phyloP scores from a whole-genome alignment of 1,140 invertebrate species.

The Parapsyche elsis region DNA sequence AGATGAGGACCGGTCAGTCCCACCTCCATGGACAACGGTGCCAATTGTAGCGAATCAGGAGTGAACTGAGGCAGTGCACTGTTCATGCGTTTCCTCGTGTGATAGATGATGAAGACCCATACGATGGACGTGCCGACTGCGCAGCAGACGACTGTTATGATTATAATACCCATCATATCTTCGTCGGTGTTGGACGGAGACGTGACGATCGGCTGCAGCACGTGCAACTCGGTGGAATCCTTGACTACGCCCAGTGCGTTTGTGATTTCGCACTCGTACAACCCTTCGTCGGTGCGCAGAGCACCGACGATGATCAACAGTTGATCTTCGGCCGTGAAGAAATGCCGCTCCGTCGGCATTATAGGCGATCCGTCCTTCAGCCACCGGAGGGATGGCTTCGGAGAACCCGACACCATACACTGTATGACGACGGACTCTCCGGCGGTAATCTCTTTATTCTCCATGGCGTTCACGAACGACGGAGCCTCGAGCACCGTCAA shows the following conservation, averaged over 20 bases:
- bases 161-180: constrained; percentile 84
- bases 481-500: constrained; percentile 88
- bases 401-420: constrained; percentile 87
- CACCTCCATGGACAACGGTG: constrained; percentile 59
- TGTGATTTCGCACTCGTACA: constrained; percentile 89
- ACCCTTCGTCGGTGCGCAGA: constrained; percentile 79
- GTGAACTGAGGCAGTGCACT: constrained; percentile 61
- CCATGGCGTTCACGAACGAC: constrained; percentile 85
- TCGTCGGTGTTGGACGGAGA: constrained; percentile 70
- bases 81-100: constrained; percentile 76
- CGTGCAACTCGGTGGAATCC: constrained; percentile 67
- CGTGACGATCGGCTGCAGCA: constrained; percentile 68
- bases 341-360: constrained; percentile 78
- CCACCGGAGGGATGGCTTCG: constrained; percentile 90
- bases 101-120: constrained; percentile 93
- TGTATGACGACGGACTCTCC: constrained; percentile 87
- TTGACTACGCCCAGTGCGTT: constrained; percentile 81
- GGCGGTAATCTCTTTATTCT: constrained; percentile 81
- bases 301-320: constrained; percentile 88
- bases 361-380: constrained; percentile 84
- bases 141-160: constrained; percentile 90
- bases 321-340: constrained; percentile 87
- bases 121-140: constrained; percentile 89
- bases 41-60: constrained; percentile 65
- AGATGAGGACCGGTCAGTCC: constrained; percentile 59